Base-by-base conservation (phyloP, 2,888 invertebrate species). In the Melikaiella ostensackeni region DNA sequence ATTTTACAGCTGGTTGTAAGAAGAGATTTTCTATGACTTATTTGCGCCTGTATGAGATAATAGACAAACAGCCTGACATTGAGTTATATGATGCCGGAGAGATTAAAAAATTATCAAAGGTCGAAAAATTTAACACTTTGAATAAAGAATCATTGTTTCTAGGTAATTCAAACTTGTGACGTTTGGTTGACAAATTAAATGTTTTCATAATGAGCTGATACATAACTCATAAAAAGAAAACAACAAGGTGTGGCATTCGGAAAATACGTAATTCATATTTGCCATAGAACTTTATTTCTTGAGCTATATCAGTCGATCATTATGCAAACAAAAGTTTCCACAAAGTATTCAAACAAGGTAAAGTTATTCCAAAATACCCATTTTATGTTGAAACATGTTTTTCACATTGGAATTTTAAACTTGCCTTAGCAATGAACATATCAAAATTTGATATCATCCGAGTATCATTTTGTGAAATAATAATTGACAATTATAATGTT, bases 161-260 rank as follows among this genome's bases (percentile, higher is more conserved):
- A 16, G 16, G 42, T 61, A 61, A 61, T 30, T 27, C 30, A 16
- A 42, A 42, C 42, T 5, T 42, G 16, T 42, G 42, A 42, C 42
- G 42, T 6, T 4, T 13, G 1, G 19, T 2, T 62, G 33, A 30
- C 27, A 30, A 30, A 62, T 63, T 38, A 38, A 63, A 35, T 63
- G 38, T 63, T 63, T 63, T 63, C 5, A 63, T 50, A 50, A 50
- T n/a, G 8, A 50, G 50, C n/a, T 50, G n/a, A 50, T 50, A 50
- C 50, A n/a, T 50, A 50, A n/a, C 9, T n/a, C n/a, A 46, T 46
- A 50, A n/a, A 50, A 50, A 1, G n/a, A 50, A 50, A 50, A 50
- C 50, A 50, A n/a, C n/a, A n/a, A 50, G 50, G 50, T 50, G 50
- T 50, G 50, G 50, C 50, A 50, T 50, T 50, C 2, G 8, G 8